Percentiles rank a stretch among this genome's conserved stretches.
phyloP scores from a whole-genome alignment of 2,797 vertebrate species.

The Sebastiscus tertius region DNA sequence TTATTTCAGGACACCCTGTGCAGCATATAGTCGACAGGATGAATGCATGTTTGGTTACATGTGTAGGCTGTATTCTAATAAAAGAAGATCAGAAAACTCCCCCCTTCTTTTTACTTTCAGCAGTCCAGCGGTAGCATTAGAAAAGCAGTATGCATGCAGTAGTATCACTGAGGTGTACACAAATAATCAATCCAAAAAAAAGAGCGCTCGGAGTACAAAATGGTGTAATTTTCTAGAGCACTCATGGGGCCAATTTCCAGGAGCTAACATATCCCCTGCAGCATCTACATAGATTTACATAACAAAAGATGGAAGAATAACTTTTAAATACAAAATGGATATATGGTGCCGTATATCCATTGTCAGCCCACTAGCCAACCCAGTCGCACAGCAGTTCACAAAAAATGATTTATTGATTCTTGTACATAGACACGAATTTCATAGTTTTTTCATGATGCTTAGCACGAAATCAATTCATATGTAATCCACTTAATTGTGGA shows the following conservation, averaged over 20 bases:
- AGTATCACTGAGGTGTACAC: slow-evolving; percentile 1
- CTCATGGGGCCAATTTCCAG: not conserved
- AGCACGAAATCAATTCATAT: too few relatives aligned
- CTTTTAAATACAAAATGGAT: not conserved
- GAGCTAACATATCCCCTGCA: not conserved
- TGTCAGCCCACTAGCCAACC: not conserved
- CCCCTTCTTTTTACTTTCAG: not conserved
- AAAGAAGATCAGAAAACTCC: not conserved
- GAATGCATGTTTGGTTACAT: not conserved
- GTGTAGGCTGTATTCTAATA: not conserved
- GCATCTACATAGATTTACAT: not conserved
- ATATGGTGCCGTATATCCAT: not conserved
- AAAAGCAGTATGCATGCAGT: not conserved
- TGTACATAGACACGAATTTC: too few relatives aligned
- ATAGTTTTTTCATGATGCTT: too few relatives aligned
- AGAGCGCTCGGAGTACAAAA: slow-evolving; percentile 9
- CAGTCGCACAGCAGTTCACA: too few relatives aligned
- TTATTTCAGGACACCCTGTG: not conserved
- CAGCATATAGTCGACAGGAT: not conserved
- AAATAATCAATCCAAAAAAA: slow-evolving; percentile 20
- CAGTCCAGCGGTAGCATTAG: not conserved
- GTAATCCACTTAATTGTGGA: too few relatives aligned
- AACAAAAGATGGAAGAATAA: not conserved
- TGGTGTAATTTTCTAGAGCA: slow-evolving; percentile 14
- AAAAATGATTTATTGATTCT: too few relatives aligned